Conservation (phyloP, 2,888 invertebrate genomes). For the Liopterus haemorrhoidalis region DNA sequence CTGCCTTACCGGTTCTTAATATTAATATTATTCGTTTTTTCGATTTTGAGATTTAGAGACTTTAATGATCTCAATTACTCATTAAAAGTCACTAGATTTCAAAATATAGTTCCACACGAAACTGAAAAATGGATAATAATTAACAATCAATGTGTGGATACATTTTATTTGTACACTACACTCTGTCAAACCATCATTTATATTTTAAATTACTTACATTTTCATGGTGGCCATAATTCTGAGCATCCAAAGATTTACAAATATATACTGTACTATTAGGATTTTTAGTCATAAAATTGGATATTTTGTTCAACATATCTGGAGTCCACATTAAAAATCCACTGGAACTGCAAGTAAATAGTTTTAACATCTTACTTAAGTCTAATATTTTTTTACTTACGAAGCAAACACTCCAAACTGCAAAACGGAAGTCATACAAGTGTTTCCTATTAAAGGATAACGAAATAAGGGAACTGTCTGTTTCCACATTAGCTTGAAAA, state of each 20-base stretch:
- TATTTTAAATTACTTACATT: no score
- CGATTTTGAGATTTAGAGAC: no score
- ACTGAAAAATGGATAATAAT: no score
- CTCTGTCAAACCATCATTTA: no score
- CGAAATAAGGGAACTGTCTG: slow-evolving; percentile 43
- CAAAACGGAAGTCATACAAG: slow-evolving; percentile 41
- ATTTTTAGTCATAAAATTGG: slow-evolving; percentile 34
- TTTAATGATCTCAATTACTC: no score
- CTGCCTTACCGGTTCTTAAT: no score
- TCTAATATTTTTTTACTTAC: slow-evolving; percentile 35
- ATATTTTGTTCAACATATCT: slow-evolving; percentile 52
- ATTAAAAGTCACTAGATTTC: no score
- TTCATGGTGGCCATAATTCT: no score
- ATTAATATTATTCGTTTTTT: no score
- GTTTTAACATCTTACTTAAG: not conserved
- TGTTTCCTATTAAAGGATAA: slow-evolving; percentile 38
- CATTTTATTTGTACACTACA: no score
- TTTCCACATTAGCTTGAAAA: slow-evolving; percentile 40
- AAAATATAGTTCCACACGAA: no score
- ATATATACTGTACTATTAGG: slow-evolving; percentile 35
- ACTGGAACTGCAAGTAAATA: slow-evolving; percentile 44
- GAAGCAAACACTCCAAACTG: slow-evolving; percentile 45
- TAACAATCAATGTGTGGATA: no score
- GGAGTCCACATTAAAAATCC: slow-evolving; percentile 58
- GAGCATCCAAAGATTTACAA: slow-evolving; percentile 38